A percentile compares a stretch with the other conserved stretches of the same genome.
Evolutionary conservation across 2,113 vertebrate species (phyloP).

Genomic region (Ameiurus melas): DNA sequence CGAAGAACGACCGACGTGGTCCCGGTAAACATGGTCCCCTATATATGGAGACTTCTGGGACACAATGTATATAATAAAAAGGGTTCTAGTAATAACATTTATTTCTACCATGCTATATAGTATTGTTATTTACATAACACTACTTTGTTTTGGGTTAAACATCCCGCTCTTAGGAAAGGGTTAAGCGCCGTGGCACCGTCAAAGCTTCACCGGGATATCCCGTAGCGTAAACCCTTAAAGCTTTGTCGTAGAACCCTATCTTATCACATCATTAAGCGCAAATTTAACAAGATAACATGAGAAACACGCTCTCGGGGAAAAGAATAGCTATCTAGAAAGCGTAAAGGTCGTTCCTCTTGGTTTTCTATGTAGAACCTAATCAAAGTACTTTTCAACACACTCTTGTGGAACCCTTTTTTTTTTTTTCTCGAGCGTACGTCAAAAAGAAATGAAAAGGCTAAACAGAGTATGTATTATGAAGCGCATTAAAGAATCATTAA

Average conservation of each 20-base stretch:
- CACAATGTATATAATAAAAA: too few species aligned
- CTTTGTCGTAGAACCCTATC: not conserved
- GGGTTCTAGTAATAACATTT: not conserved
- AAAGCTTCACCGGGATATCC: not conserved
- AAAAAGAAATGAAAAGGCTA: not conserved
- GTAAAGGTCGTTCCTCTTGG: not conserved
- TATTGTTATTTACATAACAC: not conserved
- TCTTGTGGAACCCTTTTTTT: not conserved
- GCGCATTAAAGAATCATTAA: not conserved
- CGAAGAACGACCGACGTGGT: too few species aligned
- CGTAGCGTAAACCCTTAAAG: not conserved
- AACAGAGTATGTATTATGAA: not conserved
- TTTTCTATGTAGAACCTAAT: not conserved
- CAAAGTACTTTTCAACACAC: not conserved
- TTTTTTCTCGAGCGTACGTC: not conserved
- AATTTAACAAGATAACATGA: not conserved
- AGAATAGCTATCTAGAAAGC: not conserved
- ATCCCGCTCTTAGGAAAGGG: not conserved
- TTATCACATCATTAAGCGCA: not conserved
- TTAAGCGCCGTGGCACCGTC: not conserved
- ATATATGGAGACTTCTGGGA: too few species aligned
- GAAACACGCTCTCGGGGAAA: not conserved
- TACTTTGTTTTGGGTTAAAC: not conserved
- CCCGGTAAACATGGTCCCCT: too few species aligned
- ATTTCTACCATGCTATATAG: too few species aligned